These are phyloP conservation scores for Idaea straminata DNA, from an alignment of 2,888 invertebrate genomes.

Conservation along the genomic window DNA sequence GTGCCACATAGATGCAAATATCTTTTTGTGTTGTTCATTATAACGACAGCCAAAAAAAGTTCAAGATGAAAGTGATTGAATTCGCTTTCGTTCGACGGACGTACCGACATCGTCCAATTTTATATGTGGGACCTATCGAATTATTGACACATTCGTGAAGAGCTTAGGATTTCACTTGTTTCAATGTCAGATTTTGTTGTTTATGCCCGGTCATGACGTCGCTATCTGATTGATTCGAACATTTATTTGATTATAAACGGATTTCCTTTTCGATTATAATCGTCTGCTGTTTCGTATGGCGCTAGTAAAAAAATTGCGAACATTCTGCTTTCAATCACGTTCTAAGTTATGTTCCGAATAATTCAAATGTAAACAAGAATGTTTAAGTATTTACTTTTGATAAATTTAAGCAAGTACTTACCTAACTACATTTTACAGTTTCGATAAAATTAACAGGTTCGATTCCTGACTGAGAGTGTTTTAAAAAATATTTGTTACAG, in stretches of 20 bases:
- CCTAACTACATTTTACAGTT: too few species aligned
- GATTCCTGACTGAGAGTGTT: too few species aligned
- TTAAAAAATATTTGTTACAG: too few species aligned
- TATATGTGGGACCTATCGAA: slow-evolving; percentile 12
- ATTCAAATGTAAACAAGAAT: background rate
- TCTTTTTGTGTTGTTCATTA: slow-evolving; percentile 68
- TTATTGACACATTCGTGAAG: slow-evolving; percentile 50
- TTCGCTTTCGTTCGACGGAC: slow-evolving; percentile 56
- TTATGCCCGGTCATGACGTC: slow-evolving; percentile 25
- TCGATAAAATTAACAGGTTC: too few species aligned
- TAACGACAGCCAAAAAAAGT: slow-evolving; percentile 47
- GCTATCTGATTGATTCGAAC: slow-evolving; percentile 28
- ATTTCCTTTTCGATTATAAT: slow-evolving; percentile 21
- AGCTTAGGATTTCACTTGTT: slow-evolving; percentile 54
- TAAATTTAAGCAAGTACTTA: too few species aligned
- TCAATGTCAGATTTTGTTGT: slow-evolving; percentile 47
- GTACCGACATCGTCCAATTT: slow-evolving; percentile 17
- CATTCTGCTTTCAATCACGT: background rate
- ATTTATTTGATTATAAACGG: slow-evolving; percentile 30
- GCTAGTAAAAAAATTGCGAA: background rate
- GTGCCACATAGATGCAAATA: slow-evolving; percentile 75
- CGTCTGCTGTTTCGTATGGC: slow-evolving; percentile 11
- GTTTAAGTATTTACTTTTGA: background rate
- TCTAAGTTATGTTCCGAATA: background rate
- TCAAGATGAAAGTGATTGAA: slow-evolving; percentile 73